These are phyloP conservation scores for Pterois miles DNA, from an alignment of 2,797 vertebrate genomes.

Conservation along the genomic window DNA sequence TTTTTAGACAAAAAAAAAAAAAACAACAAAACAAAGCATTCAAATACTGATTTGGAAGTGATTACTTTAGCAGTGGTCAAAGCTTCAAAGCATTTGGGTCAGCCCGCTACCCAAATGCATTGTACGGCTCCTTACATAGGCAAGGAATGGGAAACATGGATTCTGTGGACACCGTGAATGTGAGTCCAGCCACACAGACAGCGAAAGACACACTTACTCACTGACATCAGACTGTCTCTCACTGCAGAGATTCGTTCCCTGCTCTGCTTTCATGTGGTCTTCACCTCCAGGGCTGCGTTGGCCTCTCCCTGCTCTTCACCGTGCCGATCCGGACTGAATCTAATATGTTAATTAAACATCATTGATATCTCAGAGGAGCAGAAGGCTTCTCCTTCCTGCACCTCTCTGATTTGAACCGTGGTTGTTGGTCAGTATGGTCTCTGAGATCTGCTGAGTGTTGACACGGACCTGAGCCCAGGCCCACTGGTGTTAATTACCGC, in stretches of 20 bases:
- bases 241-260: not conserved
- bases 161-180: not conserved
- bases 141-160: too few species aligned
- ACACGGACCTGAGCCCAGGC: conserved; percentile 27
- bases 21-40: too few species aligned
- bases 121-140: too few species aligned
- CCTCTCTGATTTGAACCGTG: conserved; percentile 3
- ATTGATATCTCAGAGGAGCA: conserved; percentile 18
- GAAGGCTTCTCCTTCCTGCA: conserved; percentile 1
- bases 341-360: conserved; percentile 55
- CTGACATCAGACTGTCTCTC: not conserved
- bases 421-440: conserved; percentile 31
- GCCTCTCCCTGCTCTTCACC: conserved; percentile 16
- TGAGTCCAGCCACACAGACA: not conserved
- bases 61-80: too few species aligned
- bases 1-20: too few species aligned
- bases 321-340: not conserved
- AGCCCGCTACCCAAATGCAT: too few species aligned
- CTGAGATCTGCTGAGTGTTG: conserved; percentile 29
- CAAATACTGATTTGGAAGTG: too few species aligned
- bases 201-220: not conserved
- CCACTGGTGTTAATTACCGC: conserved; percentile 68
- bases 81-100: too few species aligned
- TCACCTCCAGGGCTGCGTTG: conserved; percentile 17
- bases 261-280: not conserved